Percentiles rank a stretch among this genome's conserved stretches.
Evolutionary conservation across 2,888 invertebrate genomes (phyloP).

Genomic region (Drosophila tanythrix): DNA sequence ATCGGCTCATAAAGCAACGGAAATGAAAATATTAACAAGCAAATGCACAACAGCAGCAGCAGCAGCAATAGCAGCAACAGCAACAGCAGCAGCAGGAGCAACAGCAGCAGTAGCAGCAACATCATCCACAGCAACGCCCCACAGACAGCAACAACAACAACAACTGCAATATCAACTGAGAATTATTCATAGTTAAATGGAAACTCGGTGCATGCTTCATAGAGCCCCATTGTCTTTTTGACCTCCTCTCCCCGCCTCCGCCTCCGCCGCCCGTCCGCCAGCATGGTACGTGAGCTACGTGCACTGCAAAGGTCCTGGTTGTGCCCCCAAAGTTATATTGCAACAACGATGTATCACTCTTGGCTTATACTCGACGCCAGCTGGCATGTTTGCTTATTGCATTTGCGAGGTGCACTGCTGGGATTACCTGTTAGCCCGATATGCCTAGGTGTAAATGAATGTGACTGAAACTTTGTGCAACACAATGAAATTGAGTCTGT

Average conservation of each 20-base stretch:
- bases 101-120: conserved; percentile 2
- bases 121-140: conserved; percentile 22
- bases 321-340: conserved; percentile 32
- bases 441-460: conserved; percentile 25
- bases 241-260: neutral
- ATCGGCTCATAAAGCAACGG: conserved; percentile 80
- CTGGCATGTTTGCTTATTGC: conserved; percentile 52
- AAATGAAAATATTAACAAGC: conserved; percentile 83
- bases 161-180: conserved; percentile 27
- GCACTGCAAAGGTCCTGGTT: conserved; percentile 45
- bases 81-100: conserved; percentile 19
- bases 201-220: conserved; percentile 62
- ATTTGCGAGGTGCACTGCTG: conserved; percentile 53
- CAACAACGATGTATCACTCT: conserved; percentile 33
- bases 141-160: conserved; percentile 21
- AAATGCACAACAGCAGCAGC: conserved; percentile 69
- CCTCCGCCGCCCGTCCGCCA: neutral
- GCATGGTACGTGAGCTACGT: conserved; percentile 22
- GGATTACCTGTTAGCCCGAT: conserved; percentile 27
- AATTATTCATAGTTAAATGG: conserved; percentile 80
- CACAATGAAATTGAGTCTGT: conserved; percentile 19
- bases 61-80: conserved; percentile 38
- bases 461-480: conserved; percentile 26
- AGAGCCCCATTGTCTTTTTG: conserved; percentile 57
- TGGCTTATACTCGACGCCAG: conserved; percentile 35